Conservation (phyloP, 2,797 vertebrate genomes). For the Pteronotus mesoamericanus region DNA sequence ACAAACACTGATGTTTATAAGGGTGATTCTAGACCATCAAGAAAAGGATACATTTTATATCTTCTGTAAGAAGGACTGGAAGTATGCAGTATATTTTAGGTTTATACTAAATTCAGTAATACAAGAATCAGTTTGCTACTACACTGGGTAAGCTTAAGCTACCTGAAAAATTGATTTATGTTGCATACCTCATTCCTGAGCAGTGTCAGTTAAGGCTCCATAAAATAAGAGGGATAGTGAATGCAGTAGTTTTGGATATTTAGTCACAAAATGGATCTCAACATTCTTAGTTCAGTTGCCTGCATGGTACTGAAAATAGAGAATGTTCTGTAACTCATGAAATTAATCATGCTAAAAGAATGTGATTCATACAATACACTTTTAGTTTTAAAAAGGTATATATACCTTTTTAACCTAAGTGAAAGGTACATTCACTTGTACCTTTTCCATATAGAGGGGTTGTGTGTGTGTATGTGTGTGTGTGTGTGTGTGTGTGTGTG, state of each 20-base stretch:
- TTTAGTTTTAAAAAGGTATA: not conserved
- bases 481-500: not conserved
- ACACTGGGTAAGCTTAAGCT: not conserved
- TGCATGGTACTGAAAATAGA: not conserved
- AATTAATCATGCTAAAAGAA: conserved; percentile 11
- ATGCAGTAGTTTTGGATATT: not conserved
- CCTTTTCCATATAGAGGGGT: not conserved
- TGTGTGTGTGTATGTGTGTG: no score
- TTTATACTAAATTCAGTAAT: conserved; percentile 16
- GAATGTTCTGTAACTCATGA: not conserved
- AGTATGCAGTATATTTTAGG: not conserved
- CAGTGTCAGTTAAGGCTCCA: not conserved
- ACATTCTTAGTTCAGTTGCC: not conserved
- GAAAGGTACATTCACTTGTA: not conserved
- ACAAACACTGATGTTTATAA: not conserved
- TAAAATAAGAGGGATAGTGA: not conserved
- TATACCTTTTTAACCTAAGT: no score
- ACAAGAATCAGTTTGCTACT: not conserved
- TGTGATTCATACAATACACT: not conserved
- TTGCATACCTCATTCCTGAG: not conserved
- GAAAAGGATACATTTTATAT: not conserved
- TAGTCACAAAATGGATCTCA: not conserved
- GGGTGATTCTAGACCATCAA: not conserved
- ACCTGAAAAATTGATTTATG: conserved; percentile 20
- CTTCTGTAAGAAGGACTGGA: not conserved